Evolutionary conservation across 2,888 invertebrate species (phyloP).

Genomic region (Epistrophe eligans): DNA sequence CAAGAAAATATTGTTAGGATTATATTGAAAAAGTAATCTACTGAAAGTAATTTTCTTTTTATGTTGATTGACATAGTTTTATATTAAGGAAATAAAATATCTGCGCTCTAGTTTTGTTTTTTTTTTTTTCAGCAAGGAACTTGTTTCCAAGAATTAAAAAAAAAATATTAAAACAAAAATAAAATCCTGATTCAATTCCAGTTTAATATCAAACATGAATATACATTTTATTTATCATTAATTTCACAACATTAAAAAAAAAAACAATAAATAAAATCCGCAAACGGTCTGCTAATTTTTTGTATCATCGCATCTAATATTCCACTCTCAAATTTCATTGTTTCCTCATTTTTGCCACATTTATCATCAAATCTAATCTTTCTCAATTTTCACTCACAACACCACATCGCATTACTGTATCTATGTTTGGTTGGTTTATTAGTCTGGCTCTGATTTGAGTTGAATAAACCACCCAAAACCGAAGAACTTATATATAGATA

Average conservation of each 20-base stretch:
- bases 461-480: constrained; percentile 51
- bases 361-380: constrained; percentile 50
- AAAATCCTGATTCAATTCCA: constrained; percentile 44
- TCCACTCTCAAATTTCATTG: constrained; percentile 52
- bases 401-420: not conserved
- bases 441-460: not conserved
- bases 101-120: not conserved
- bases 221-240: not conserved
- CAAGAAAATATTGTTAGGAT: too few species aligned
- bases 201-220: constrained; percentile 3
- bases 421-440: too few species aligned
- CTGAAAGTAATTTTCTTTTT: not conserved
- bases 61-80: constrained; percentile 53
- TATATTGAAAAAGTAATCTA: not conserved
- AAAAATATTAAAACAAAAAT: constrained; percentile 9
- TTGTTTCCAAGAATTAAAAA: not conserved
- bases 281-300: constrained; percentile 42
- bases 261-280: constrained; percentile 16
- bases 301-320: constrained; percentile 2
- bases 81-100: constrained; percentile 29
- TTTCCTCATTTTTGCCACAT: constrained; percentile 71
- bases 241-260: not conserved
- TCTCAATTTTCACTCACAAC: constrained; percentile 43
- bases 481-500: constrained; percentile 44
- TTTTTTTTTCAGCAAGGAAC: not conserved